Conservation (phyloP, 2,888 invertebrate species). For the Alcis repandata region DNA sequence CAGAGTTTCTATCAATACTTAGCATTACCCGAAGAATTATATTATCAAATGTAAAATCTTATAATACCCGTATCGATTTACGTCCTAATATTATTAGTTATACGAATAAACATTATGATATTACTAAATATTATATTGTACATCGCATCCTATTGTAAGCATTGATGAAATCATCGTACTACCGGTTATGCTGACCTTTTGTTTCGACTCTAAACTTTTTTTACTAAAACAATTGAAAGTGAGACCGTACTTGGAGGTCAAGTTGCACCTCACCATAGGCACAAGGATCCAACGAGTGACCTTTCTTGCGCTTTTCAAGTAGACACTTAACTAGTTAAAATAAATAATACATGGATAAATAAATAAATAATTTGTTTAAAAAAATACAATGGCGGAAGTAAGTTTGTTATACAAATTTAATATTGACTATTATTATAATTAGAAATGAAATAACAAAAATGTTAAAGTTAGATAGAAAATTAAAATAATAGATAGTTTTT, state of each 20-base stretch:
- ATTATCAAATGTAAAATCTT: not conserved
- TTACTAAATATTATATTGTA: conserved; percentile 21
- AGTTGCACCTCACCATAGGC: conserved; percentile 46
- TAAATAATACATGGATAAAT: too few species aligned
- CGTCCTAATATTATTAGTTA: conserved; percentile 6
- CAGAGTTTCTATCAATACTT: too few species aligned
- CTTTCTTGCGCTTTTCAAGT: conserved; percentile 10
- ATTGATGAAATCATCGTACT: conserved; percentile 68
- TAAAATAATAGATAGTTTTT: too few species aligned
- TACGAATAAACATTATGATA: conserved; percentile 46
- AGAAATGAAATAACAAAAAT: too few species aligned
- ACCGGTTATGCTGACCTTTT: conserved; percentile 72
- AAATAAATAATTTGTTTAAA: too few species aligned
- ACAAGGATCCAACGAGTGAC: conserved; percentile 37
- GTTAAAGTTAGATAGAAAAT: too few species aligned
- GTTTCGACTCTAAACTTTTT: conserved; percentile 63
- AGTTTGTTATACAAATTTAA: too few species aligned
- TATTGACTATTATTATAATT: too few species aligned
- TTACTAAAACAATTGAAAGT: conserved; percentile 82
- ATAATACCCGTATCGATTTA: not conserved
- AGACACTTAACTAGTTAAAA: not conserved
- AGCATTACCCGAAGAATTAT: too few species aligned
- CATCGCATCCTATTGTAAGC: conserved; percentile 44
- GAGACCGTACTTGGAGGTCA: conserved; percentile 70
- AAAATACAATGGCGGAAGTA: too few species aligned